Percentiles rank a stretch among this genome's conserved stretches.
Evolutionary conservation across 1,140 invertebrate genomes (phyloP).

Genomic region (Drosophila santomea): DNA sequence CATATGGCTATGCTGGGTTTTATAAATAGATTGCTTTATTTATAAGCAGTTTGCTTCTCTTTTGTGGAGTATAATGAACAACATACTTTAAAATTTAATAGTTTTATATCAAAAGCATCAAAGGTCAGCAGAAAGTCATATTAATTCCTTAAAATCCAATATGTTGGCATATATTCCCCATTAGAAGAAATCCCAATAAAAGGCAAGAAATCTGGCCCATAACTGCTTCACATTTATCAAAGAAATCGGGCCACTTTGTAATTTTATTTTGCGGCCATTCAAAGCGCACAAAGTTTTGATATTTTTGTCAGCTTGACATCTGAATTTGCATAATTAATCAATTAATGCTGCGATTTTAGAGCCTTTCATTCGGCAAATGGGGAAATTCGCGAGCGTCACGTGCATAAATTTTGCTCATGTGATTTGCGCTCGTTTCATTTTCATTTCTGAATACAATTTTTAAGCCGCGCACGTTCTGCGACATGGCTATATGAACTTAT

Average conservation of each 20-base stretch:
- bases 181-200: background rate
- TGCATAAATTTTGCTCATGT: conserved; percentile 70
- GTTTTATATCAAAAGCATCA: background rate
- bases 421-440: conserved; percentile 54
- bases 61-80: background rate
- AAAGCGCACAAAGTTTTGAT: conserved; percentile 5
- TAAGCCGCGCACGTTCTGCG: conserved; percentile 68
- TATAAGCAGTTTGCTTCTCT: background rate
- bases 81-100: too few species aligned
- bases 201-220: background rate
- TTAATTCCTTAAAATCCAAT: background rate
- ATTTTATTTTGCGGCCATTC: conserved; percentile 9
- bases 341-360: conserved; percentile 68
- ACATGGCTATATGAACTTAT: conserved; percentile 58
- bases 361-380: background rate
- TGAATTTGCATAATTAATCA: conserved; percentile 79
- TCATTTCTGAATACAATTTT: conserved; percentile 63
- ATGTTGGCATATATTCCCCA: too few species aligned
- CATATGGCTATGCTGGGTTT: background rate
- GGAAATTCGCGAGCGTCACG: conserved; percentile 45
- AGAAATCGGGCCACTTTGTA: conserved; percentile 3
- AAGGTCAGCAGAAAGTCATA: background rate
- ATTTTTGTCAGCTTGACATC: conserved; percentile 52
- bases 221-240: background rate
- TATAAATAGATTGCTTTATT: background rate